A percentile compares a stretch with the other conserved stretches of the same genome.
These are phyloP conservation scores for Morpho achilles DNA, from an alignment of 2,888 invertebrate genomes.

Conservation along the genomic window DNA sequence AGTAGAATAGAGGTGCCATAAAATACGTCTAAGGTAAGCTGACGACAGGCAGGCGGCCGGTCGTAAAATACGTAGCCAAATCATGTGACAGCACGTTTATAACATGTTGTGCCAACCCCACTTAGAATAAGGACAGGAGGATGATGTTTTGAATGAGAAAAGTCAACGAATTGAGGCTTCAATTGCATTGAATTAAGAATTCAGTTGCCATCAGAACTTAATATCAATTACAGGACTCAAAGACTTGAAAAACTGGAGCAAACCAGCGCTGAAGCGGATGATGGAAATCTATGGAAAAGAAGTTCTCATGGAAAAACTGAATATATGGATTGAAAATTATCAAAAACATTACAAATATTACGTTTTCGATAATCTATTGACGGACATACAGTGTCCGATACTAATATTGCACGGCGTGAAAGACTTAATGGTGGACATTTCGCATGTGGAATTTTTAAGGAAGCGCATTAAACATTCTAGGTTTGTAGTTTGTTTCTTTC, in stretches of 20 bases:
- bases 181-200: too few relatives aligned
- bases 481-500: not conserved
- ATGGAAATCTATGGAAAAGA: conserved; percentile 83
- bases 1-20: too few relatives aligned
- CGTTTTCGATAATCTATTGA: not conserved
- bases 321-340: conserved; percentile 82
- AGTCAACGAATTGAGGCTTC: too few relatives aligned
- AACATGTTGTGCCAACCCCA: too few relatives aligned
- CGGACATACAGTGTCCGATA: conserved; percentile 4
- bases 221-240: conserved; percentile 61
- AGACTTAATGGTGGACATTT: conserved; percentile 7
- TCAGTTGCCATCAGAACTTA: not conserved
- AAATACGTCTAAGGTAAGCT: too few relatives aligned
- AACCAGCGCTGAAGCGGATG: conserved; percentile 83
- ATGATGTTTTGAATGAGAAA: too few relatives aligned
- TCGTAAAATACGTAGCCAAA: too few relatives aligned
- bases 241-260: conserved; percentile 85
- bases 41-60: too few relatives aligned
- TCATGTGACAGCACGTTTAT: too few relatives aligned
- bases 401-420: conserved; percentile 9
- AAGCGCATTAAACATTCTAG: conserved; percentile 1
- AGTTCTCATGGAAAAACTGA: conserved; percentile 37
- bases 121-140: too few relatives aligned
- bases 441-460: not conserved
- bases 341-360: conserved; percentile 13